Base-by-base conservation (phyloP, 2,888 invertebrate genomes). In the Bimastos eiseni region DNA sequence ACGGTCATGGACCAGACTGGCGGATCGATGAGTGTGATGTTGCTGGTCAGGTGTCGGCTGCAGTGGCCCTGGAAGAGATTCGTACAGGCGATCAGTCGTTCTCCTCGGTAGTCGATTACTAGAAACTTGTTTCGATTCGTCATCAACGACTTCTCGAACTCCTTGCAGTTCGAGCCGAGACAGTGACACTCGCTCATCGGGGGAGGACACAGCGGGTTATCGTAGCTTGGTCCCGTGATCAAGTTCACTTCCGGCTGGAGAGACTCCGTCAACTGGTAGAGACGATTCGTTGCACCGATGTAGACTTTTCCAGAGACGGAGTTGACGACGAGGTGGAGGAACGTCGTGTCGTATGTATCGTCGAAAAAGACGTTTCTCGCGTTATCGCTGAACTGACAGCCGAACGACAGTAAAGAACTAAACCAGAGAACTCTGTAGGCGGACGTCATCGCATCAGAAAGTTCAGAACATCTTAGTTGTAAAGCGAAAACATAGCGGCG, bases 1-100 rank as follows among this genome's bases (percentile, higher is more conserved):
- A 90, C 91, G n/a, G 86, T 84, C 90, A 91, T 90, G 0, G 89
- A 41, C 83, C 89, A 90, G 11, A 90, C 44, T 30, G 44, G 88
- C 11, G 90, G 86, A 30, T 91, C 91, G 24, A 55, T 88, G 17
- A 88, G 33, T 11, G 89, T 55, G 34, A 91, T 91, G 91, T 91
- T 90, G 88, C 34, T 49, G 24, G 36, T 34, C 24, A 49, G 36
- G 37, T 88, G 83, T 37, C 89, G 90, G 17, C 37, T 41, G 44
- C 91, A 91, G 88, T 91, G 90, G n/a, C 91, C 91, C 91, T 91
- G 91, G 37, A 88, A 88, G 15, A 70, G 70, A n/a, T 70, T 70
- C 36, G 90, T 84, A 30, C 90, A 90, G n/a, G 70, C 83, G 4
- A 90, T 83, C n/a, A 90, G 86, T 38, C 41, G 21, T 36, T 44